Base-by-base conservation (phyloP, 2,113 vertebrate species). In the Tamias sibiricus region DNA sequence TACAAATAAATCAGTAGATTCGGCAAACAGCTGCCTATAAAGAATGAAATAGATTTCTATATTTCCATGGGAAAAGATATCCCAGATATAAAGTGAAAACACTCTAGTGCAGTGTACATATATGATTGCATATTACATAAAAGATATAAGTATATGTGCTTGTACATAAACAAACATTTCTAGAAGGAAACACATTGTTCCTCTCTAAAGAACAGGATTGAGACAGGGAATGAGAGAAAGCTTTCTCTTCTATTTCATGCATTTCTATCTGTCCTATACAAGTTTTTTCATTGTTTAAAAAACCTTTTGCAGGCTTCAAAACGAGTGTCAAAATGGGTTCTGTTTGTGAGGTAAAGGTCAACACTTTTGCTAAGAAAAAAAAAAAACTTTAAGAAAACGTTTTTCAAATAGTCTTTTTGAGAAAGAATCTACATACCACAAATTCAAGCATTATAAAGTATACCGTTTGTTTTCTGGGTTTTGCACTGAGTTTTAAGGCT, bases 281-380 rank as follows among this genome's bases (percentile, higher is more conserved):
- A 7, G 13, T 26, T 35, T 81, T 52, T 47, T 14, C 13, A 52
- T 47, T 52, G 57, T 79, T 37, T 72, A 13, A 20, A 62, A 62
- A 44, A 86, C 30, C 8, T 75, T 57, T 12, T 37, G 35, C 19
- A 76, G 52, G 19, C 9, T 88, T 94, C 49, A 75, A 94, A 80
- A 87, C 40, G 17, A 74, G 59, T 30, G 86, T 95, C 66, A 89
- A 95, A 85, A 79, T 90, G 52, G 54, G 52, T 59, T 96, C 24
- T 75, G 37, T 74, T 83, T 84, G 40, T 37, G 69, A 92, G 80
- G 28, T 52, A 87, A 96, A 98, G 72, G 22, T 91, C 42, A 96
- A 52, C 42, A 10, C 68, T 77, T 77, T 30, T 68, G n/a, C 74
- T 66, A n/a, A 8, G 19, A 54, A 52, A 59, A 82, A 66, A 66